Base-by-base conservation (phyloP, 1,140 invertebrate species). In the Hypothenemus hampei region DNA sequence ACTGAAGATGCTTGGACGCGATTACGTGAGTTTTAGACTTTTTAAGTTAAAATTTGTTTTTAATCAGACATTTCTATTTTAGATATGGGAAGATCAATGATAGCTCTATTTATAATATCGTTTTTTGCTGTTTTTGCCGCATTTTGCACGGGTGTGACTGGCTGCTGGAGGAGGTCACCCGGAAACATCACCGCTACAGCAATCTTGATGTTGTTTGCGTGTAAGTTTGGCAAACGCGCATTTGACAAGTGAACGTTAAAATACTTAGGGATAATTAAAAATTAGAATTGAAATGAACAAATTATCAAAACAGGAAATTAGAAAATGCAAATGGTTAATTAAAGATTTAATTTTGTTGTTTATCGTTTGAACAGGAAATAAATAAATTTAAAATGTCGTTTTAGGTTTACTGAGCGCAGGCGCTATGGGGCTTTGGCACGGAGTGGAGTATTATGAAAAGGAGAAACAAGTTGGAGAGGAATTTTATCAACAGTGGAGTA, bases 381-480 rank as follows among this genome's bases (percentile, higher is more conserved):
- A 31, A 11, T 13, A 8, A n/a, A n/a, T n/a, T n/a, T n/a, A n/a
- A n/a, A n/a, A n/a, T n/a, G n/a, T n/a, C n/a, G n/a, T n/a, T 63
- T 75, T 75, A 91, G 92, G 91, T 76, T 70, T 95, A 31, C 72
- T 95, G 56, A 86, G 88, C 56, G 91, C 91, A 21, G 91, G 91
- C 36, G 90, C 84, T 23, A 95, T 95, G 91, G 93, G 91, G 41
- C 76, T 95, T 21, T 96, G 91, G 91, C 92, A 95, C 70, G 92
- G 89, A 22, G 91, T 94, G 16, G 92, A 95, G 72, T 95, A 93
- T 73, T 95, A 92, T 66, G 92, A 96, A 72, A 91, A 91, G 70
- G 90, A 94, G 72, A 93, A 91, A 73, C 82, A 93, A 21, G 89
- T 92, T 43, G 91, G 88, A 26, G 87, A 92, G 66, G 87, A 91